Evolutionary conservation across 2,797 vertebrate genomes (phyloP), one percentile per base, ranked within the genome.

Genomic region (Danio kyathit): DNA sequence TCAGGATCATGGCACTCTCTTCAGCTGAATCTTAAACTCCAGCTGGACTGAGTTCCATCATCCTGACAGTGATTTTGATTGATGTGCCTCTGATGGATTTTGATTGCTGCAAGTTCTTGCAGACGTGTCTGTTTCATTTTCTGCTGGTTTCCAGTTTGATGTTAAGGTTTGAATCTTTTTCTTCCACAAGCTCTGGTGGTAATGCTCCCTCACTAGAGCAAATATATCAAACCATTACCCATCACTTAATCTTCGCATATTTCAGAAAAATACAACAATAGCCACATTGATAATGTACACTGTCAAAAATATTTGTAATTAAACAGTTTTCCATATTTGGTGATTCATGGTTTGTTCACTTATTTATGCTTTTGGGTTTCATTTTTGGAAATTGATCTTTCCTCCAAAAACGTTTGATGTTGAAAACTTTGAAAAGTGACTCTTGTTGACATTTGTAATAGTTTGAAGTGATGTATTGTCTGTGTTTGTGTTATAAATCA

Each of bases 1-100:
- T 90, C 86, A 88, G 87, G 89, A 84, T 88, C 85, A 93, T 93
- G 94, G 89, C 77, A 90, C 92, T 85, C 82, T 86, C 89, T 81
- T 86, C 85, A 78, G 88, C 88, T 76, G 86, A 74, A 65, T 69
- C 57, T 86, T 88, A 66, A 38, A 49, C 59, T 72, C 70, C 83
- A 59, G 80, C 86, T 89, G 91, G 84, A 81, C 89, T 81, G 84
- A 87, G 92, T 89, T 60, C 90, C 93, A 94, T 94, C 87, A 43
- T 82, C 87, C 83, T 86, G 80, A 80, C 87, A 83, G 10, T 89
- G 88, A 85, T 76, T 90, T 89, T 88, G 84, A 86, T 87, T 82
- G 78, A 84, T 92, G 91, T 93, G 91, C 84, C 87, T 85, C 52
- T 84, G 88, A 86, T 85, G 57, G 80, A 84, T 84, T 85, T 85